These are phyloP conservation scores for Porites rus DNA, from an alignment of 92 coral and sea anemone species.

Conservation along the genomic window DNA sequence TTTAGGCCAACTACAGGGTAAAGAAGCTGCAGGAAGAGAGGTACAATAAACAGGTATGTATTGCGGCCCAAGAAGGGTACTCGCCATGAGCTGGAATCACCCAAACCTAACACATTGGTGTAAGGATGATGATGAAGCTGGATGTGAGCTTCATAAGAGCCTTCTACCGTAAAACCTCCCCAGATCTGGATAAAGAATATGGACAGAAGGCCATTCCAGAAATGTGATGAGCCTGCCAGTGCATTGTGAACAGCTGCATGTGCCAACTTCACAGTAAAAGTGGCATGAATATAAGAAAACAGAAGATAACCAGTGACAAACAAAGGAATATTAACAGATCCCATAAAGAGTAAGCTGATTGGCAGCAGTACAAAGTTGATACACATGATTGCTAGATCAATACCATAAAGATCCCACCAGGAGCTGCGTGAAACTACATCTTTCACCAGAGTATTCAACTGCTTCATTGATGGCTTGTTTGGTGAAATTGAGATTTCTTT, in stretches of 20 bases:
- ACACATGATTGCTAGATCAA: constrained; percentile 68
- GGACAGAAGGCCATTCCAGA: constrained; percentile 72
- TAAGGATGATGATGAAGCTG: constrained; percentile 90
- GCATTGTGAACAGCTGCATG: constrained; percentile 83
- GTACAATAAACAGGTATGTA: constrained; percentile 82
- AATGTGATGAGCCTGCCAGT: constrained; percentile 74
- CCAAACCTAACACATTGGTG: constrained; percentile 94
- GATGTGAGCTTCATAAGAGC: constrained; percentile 77
- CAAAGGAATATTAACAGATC: constrained; percentile 55
- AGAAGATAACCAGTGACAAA: constrained; percentile 75
- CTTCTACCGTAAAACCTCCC: constrained; percentile 88
- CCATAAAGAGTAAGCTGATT: constrained; percentile 65
- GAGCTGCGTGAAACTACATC: constrained; percentile 62
- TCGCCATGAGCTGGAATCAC: constrained; percentile 92
- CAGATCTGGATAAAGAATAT: constrained; percentile 74
- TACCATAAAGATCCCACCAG: constrained; percentile 94
- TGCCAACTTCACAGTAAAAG: constrained; percentile 73
- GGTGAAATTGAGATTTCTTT: constrained; percentile 2
- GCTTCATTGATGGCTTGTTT: constrained; percentile 70
- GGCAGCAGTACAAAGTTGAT: constrained; percentile 60
- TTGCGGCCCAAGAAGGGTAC: constrained; percentile 83
- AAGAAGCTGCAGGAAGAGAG: constrained; percentile 67
- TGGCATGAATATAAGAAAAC: constrained; percentile 71
- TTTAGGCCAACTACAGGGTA: constrained; percentile 65
- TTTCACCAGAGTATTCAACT: constrained; percentile 71